These are phyloP conservation scores for Panurus biarmicus DNA, from an alignment of 2,113 vertebrate genomes.

Conservation along the genomic window DNA sequence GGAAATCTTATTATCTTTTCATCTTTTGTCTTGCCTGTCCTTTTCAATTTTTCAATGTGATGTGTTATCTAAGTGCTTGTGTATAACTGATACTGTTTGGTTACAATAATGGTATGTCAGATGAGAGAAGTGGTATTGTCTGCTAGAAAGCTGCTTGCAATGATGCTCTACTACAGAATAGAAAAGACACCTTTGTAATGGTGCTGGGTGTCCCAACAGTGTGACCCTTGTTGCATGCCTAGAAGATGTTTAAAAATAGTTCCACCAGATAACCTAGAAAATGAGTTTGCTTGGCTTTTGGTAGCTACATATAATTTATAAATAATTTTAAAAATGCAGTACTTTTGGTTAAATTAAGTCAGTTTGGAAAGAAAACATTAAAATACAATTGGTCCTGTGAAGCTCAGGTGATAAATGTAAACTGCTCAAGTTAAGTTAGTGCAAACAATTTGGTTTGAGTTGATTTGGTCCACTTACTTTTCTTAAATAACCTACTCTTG, in stretches of 20 bases:
- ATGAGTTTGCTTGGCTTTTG: background rate
- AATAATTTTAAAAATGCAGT: background rate
- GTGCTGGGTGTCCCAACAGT: background rate
- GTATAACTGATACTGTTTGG: background rate
- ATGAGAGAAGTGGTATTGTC: background rate
- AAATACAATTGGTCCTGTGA: background rate
- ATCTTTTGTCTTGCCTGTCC: background rate
- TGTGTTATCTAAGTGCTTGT: background rate
- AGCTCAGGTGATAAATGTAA: background rate
- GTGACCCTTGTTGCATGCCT: background rate
- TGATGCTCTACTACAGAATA: background rate
- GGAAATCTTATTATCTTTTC: background rate
- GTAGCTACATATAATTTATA: background rate
- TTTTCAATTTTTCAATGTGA: background rate
- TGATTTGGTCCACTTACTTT: background rate
- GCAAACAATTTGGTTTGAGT: background rate
- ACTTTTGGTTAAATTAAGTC: background rate
- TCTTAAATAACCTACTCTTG: background rate
- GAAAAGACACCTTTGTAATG: background rate
- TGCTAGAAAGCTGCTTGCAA: background rate
- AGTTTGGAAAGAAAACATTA: background rate
- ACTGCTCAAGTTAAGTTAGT: background rate
- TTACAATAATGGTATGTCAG: background rate
- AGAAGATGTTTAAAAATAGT: background rate
- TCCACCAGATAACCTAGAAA: background rate